Conservation (phyloP, 2,888 invertebrate genomes). For the Drosophila paracracens region DNA sequence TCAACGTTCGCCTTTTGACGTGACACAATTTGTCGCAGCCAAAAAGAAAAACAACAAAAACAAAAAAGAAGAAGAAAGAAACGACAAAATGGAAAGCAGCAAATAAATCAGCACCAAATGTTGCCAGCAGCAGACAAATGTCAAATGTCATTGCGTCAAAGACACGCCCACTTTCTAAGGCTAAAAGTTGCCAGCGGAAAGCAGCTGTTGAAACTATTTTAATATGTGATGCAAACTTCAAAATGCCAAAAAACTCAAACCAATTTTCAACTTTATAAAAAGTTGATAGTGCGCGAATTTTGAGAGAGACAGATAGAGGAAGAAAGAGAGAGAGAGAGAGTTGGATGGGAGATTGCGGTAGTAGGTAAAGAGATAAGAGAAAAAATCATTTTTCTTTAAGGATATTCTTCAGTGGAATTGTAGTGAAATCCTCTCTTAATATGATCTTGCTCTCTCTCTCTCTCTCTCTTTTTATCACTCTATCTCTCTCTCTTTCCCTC, state of each 20-base stretch:
- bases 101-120: constrained; percentile 48
- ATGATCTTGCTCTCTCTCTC: no score
- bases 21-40: constrained; percentile 36
- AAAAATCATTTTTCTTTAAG: background rate
- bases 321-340: background rate
- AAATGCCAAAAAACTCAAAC: background rate
- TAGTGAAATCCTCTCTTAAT: background rate
- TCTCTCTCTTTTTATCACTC: no score
- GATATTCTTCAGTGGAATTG: background rate
- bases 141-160: constrained; percentile 33
- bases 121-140: constrained; percentile 41
- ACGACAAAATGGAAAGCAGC: constrained; percentile 7
- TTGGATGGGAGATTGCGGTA: background rate
- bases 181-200: background rate
- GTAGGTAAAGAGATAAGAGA: background rate
- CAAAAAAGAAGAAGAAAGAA: background rate
- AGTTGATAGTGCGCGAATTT: background rate
- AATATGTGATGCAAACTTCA: constrained; percentile 27
- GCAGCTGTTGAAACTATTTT: constrained; percentile 28
- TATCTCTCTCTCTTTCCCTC: background rate
- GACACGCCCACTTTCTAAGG: constrained; percentile 23
- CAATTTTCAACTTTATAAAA: background rate
- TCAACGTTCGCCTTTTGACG: constrained; percentile 32
- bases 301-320: background rate
- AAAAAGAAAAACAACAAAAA: constrained; percentile 1